Evolutionary conservation across 2,888 invertebrate genomes (phyloP).

Genomic region (Drosophila tanythrix): DNA sequence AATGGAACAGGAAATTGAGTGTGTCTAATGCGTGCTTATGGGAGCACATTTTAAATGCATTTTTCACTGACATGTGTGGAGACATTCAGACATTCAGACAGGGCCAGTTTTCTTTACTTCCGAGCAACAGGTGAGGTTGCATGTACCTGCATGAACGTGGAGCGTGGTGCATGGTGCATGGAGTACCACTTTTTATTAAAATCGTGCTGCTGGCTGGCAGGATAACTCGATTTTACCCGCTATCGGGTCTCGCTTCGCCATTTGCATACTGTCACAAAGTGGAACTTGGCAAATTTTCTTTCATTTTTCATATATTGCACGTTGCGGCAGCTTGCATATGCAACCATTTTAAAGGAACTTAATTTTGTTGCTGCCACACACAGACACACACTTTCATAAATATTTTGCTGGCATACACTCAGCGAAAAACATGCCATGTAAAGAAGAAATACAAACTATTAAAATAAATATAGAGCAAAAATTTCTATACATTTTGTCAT

Average conservation of each 20-base stretch:
- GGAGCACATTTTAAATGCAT: conserved; percentile 77
- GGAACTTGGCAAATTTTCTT: conserved; percentile 58
- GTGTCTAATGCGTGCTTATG: conserved; percentile 80
- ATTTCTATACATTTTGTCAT: not conserved
- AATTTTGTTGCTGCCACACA: conserved; percentile 29
- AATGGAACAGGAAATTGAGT: conserved; percentile 78
- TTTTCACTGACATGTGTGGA: conserved; percentile 51
- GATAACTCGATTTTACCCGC: conserved; percentile 54
- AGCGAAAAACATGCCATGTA: not conserved
- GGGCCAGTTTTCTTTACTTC: conserved; percentile 4
- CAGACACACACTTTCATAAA: not conserved
- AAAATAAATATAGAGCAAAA: not conserved
- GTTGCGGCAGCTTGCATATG: conserved; percentile 34
- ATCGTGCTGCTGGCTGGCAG: conserved; percentile 65
- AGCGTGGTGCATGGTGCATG: not conserved
- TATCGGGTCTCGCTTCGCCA: conserved; percentile 10
- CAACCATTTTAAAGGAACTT: conserved; percentile 62
- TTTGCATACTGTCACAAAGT: conserved; percentile 48
- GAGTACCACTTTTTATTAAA: conserved; percentile 64
- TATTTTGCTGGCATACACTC: conserved; percentile 1
- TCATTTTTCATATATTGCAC: conserved; percentile 68
- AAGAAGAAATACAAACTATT: not conserved
- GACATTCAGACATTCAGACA: conserved; percentile 23
- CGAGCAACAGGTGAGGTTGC: conserved; percentile 7
- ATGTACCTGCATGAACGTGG: not conserved